Conservation (phyloP, 2,888 invertebrate species). For the Leptarthrus brevirostris region DNA sequence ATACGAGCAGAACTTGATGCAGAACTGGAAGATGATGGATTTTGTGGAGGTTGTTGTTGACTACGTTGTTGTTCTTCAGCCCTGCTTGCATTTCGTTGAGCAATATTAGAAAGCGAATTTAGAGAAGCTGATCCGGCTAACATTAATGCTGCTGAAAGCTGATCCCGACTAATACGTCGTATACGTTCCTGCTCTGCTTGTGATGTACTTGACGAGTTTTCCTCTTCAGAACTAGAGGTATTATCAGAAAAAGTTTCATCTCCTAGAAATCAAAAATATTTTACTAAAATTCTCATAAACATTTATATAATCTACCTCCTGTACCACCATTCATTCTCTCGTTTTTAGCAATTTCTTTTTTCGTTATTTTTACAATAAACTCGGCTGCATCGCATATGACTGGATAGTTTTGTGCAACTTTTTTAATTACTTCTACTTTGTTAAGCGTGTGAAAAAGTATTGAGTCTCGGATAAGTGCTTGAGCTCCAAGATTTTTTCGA, state of each 20-base stretch:
- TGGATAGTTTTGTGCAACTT: slow-evolving; percentile 75
- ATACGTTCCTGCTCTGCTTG: slow-evolving; percentile 62
- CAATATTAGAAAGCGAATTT: slow-evolving; percentile 66
- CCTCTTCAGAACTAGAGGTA: slow-evolving; percentile 65
- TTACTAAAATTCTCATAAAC: neutral
- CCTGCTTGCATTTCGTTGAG: slow-evolving; percentile 61
- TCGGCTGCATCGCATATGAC: slow-evolving; percentile 75
- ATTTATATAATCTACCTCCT: slow-evolving; percentile 5
- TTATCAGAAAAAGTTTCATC: slow-evolving; percentile 65
- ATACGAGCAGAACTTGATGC: slow-evolving; percentile 65
- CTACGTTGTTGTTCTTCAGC: slow-evolving; percentile 53
- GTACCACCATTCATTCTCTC: slow-evolving; percentile 51
- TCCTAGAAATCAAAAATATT: slow-evolving; percentile 55
- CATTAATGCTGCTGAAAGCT: slow-evolving; percentile 63
- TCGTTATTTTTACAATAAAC: slow-evolving; percentile 65
- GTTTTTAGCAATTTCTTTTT: slow-evolving; percentile 64
- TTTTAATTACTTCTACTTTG: slow-evolving; percentile 73
- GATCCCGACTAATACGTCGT: slow-evolving; percentile 65
- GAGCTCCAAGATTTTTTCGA: slow-evolving; percentile 75
- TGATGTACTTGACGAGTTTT: slow-evolving; percentile 61
- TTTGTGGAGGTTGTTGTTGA: neutral
- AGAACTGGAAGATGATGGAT: neutral
- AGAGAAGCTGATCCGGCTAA: slow-evolving; percentile 62
- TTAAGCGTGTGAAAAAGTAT: slow-evolving; percentile 76
- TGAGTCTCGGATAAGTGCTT: slow-evolving; percentile 78